phyloP scores from a whole-genome alignment of 2,113 vertebrate species.

The Nesoenas mayeri region DNA sequence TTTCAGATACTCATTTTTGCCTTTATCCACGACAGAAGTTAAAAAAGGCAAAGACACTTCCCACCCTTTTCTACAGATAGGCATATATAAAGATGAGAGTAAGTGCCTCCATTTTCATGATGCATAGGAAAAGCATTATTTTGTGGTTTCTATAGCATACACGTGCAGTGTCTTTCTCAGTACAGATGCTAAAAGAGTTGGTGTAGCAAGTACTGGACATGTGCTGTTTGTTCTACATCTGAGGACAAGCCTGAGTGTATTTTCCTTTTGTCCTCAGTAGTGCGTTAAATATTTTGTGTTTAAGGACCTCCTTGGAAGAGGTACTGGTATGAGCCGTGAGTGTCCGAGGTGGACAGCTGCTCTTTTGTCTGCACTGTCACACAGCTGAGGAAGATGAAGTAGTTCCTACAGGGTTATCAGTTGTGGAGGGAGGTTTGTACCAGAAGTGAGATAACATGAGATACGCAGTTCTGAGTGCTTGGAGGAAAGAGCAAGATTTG shows the following conservation, averaged over 20 bases:
- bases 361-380: slow-evolving; percentile 1
- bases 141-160: background rate
- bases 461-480: background rate
- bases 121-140: background rate
- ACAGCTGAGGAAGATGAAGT: background rate
- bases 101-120: background rate
- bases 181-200: background rate
- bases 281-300: background rate
- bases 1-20: background rate
- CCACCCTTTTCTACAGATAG: background rate
- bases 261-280: background rate
- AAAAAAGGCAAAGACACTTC: background rate
- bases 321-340: background rate
- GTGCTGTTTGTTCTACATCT: background rate
- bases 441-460: background rate
- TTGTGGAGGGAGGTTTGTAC: background rate
- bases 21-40: background rate
- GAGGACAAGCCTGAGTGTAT: background rate
- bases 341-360: background rate
- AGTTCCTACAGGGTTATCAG: background rate
- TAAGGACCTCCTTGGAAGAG: background rate
- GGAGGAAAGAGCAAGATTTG: background rate
- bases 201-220: background rate
- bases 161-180: background rate
- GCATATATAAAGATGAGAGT: background rate